Evolutionary conservation across 2,113 vertebrate genomes (phyloP).

Genomic region (Carlito syrichta): DNA sequence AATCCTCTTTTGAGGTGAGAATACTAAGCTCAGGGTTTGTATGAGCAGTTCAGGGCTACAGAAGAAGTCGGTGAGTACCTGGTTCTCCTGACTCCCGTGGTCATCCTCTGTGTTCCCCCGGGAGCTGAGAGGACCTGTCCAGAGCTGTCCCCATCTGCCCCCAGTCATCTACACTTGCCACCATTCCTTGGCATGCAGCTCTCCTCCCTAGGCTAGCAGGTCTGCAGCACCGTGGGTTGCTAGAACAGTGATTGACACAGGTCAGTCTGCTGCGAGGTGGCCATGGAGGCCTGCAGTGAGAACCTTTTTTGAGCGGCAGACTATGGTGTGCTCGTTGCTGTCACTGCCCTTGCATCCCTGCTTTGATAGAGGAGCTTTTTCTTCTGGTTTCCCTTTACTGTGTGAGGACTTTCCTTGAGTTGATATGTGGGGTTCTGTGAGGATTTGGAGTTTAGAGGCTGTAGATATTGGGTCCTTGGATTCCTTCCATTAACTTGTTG

Average conservation of each 20-base stretch:
- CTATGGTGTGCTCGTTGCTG: neutral
- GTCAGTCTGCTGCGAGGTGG: neutral
- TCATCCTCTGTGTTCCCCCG: neutral
- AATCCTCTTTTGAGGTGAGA: slow-evolving; percentile 13
- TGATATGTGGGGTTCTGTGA: neutral
- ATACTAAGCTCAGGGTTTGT: neutral
- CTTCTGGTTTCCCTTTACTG: neutral
- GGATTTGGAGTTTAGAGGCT: neutral
- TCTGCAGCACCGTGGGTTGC: neutral
- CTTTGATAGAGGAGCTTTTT: neutral
- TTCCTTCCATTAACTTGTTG: neutral
- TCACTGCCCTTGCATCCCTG: neutral
- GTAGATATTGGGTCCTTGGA: neutral
- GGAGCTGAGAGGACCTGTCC: neutral
- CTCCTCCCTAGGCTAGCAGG: neutral
- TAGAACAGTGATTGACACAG: neutral
- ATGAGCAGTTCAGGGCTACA: neutral
- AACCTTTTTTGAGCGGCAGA: neutral
- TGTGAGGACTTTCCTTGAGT: neutral
- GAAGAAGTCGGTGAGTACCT: neutral
- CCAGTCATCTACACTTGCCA: neutral
- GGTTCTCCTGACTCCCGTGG: neutral
- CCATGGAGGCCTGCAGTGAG: neutral
- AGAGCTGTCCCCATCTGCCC: neutral
- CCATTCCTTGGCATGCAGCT: neutral